phyloP scores from a whole-genome alignment of 2,888 invertebrate genomes.

The Cinara cedri region DNA sequence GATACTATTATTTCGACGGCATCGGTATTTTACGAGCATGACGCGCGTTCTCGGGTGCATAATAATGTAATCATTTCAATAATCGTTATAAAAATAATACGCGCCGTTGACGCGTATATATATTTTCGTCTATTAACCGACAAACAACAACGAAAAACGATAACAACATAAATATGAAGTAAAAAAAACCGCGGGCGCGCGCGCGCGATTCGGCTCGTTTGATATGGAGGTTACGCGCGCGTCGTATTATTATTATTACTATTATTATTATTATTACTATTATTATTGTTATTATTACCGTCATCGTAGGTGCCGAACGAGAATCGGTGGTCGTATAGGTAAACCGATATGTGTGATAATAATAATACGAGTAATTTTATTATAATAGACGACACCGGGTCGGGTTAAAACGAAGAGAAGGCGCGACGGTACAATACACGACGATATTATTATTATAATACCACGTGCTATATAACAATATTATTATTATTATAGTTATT shows the following conservation, averaged over 20 bases:
- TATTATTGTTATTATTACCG: neutral
- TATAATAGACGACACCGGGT: neutral
- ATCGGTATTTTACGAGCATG: neutral
- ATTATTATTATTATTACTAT: neutral
- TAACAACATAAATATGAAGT: conserved; percentile 28
- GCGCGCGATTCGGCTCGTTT: conserved; percentile 46
- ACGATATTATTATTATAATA: too few species aligned
- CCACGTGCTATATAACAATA: too few species aligned
- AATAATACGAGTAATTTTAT: too few species aligned
- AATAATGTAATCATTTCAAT: neutral
- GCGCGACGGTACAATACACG: too few species aligned
- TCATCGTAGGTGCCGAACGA: too few species aligned
- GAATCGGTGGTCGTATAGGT: too few species aligned
- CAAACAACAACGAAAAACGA: neutral
- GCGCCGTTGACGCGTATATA: too few species aligned
- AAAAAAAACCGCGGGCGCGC: neutral
- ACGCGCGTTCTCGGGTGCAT: too few species aligned
- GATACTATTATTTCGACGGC: neutral
- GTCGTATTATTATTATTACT: conserved; percentile 4
- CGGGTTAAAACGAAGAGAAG: too few species aligned
- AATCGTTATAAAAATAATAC: too few species aligned
- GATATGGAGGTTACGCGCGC: neutral
- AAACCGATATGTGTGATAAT: too few species aligned
- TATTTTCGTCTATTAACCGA: conserved; percentile 18
- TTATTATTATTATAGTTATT: too few species aligned